phyloP scores from a whole-genome alignment of 2,113 vertebrate genomes.

The Hydropotes inermis region DNA sequence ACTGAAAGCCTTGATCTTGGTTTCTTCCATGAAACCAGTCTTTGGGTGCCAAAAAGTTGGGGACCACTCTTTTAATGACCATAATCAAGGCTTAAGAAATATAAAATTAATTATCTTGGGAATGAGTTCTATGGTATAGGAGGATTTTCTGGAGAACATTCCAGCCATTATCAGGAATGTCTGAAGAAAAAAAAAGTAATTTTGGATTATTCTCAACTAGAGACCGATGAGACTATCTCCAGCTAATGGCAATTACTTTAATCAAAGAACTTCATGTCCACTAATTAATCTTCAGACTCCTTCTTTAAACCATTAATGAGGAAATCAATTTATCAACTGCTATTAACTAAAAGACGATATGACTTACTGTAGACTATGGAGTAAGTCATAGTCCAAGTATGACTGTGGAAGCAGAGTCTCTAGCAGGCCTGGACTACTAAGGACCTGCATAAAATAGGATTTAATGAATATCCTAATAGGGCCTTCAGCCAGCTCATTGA shows the following conservation, averaged over 20 bases:
- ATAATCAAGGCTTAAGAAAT: not conserved
- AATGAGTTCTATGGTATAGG: not conserved
- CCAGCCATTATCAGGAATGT: not conserved
- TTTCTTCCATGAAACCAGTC: not conserved
- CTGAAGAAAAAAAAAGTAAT: slow-evolving; percentile 6
- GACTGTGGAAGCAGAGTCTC: not conserved
- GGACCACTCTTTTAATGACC: not conserved
- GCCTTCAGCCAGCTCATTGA: fast-evolving
- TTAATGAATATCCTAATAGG: not conserved
- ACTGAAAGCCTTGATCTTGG: not conserved
- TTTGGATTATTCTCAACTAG: slow-evolving; percentile 56
- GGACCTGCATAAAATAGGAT: not conserved
- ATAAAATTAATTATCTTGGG: not conserved
- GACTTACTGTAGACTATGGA: not conserved
- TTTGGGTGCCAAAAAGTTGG: not conserved
- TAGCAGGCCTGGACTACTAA: not conserved
- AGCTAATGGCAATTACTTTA: slow-evolving; percentile 49
- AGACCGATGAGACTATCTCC: not conserved
- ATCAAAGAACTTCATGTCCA: slow-evolving; percentile 37
- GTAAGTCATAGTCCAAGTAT: not conserved
- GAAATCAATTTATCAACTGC: slow-evolving; percentile 35
- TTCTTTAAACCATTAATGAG: not conserved
- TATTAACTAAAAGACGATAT: not conserved
- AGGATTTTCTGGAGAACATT: slow-evolving; percentile 13
- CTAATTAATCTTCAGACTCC: slow-evolving; percentile 51